Evolutionary conservation across 2,113 vertebrate species (phyloP), one percentile per base, ranked within the genome.

Genomic region (Thryonomys swinderianus): DNA sequence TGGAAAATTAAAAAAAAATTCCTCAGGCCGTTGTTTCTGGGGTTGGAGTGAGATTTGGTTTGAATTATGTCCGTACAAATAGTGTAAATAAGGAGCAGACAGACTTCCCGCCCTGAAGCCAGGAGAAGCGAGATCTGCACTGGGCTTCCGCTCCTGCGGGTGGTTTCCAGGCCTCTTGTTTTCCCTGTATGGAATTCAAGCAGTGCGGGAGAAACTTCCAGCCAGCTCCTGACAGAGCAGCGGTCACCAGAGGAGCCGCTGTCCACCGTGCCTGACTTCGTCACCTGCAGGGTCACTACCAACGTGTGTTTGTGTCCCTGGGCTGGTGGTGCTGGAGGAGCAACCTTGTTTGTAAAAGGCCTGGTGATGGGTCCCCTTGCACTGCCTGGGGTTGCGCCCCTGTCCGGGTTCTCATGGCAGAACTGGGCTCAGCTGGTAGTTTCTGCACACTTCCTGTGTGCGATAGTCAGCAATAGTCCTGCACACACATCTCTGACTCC

Each of bases 1-100:
- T 94, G 95, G 94, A 96, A 96, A 97, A n/a, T 92, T 97, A 80
- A 85, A 93, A 53, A 64, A 82, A 27, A 91, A 93, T 92, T 40
- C 76, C 90, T 69, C 78, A 92, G 92, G 42, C 92, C 81, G 32
- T 97, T 96, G 67, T 96, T 92, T 59, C 78, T 83, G 84, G 79
- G 84, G 20, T 17, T 94, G 74, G 83, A 92, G 78, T 80, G 40
- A 66, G 88, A 69, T 95, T 93, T 96, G 95, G 88, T 93, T 96
- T 96, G 82, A 83, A 91, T 90, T 88, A 93, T 61, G 62, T 88
- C 51, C 34, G 51, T 42, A 30, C 17, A 81, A 95, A 90, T 85
- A 34, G 21, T 67, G 32, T 42, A 93, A 97, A 96, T 96, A 95
- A 95, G 82, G 88, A 93, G 55, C 96, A 96, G 84, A 64, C 81